Evolutionary conservation across 2,113 vertebrate genomes (phyloP), one percentile per base, ranked within the genome.

Genomic region (Saimiri boliviensis): DNA sequence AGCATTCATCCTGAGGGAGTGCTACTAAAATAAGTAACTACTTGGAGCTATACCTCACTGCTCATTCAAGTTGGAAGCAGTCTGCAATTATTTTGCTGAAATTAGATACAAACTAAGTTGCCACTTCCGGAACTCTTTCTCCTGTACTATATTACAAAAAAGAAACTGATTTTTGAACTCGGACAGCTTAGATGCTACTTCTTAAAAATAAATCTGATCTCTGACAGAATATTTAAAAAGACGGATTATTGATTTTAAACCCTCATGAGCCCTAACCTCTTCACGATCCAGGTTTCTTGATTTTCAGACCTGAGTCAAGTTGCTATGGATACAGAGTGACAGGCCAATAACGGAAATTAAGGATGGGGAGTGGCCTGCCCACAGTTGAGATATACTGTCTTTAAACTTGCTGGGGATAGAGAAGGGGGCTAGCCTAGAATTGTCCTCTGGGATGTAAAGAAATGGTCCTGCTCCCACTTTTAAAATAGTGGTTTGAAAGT

Each of bases 1-100:
- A 49, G 79, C 96, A 52, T 54, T 89, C 97, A 58, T 96, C 94
- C 93, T 66, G 74, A 87, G 95, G 91, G 94, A 84, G 93, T 40
- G 52, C 82, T 85, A 14, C 96, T 97, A 94, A 95, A 97, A 97
- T 90, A 95, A 96, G 97, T 10, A 95, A 70, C 92, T 74, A 35
- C 91, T 73, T 89, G 82, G 95, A 89, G 77, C 94, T 68, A 5
- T 58, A 60, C 88, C 97, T 91, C 89, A 11, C 93, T 52, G 95
- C 93, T 98, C 96, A 95, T 89, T 98, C 95, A 96, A 63, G 92
- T 86, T 90, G 70, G 66, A 88, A 74, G 94, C 73, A 94, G 60
- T 83, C 83, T 91, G 91, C 74, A 97, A 94, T 96, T 83, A 96
- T 89, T 94, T 86, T 70, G 86, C 98, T 35, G 74, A 94, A 97